Percentiles rank a stretch among this genome's conserved stretches.
Conservation (phyloP, 2,113 vertebrate genomes). For the Acanthisitta chloris region DNA sequence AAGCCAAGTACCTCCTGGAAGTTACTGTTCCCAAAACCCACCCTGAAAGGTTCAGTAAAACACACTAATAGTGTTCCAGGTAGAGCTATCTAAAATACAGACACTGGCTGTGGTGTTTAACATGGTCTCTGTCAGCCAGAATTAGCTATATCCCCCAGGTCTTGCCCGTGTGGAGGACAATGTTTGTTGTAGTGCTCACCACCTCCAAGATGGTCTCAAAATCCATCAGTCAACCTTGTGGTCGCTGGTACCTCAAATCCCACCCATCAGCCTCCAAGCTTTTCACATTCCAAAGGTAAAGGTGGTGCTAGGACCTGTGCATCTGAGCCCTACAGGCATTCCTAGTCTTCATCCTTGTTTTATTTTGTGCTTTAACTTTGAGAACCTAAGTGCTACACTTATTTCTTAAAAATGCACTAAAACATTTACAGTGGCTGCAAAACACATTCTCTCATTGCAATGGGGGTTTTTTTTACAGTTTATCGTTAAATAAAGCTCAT, state of each 20-base stretch:
- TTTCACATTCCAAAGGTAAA: background rate
- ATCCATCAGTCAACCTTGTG: background rate
- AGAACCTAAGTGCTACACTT: background rate
- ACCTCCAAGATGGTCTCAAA: background rate
- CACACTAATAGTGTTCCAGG: background rate
- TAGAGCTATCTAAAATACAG: background rate
- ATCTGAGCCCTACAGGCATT: background rate
- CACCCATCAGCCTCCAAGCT: background rate
- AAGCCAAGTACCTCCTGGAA: background rate
- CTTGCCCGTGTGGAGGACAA: background rate
- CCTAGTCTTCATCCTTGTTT: background rate
- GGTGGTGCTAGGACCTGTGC: background rate
- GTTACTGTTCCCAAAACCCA: background rate
- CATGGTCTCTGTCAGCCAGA: background rate
- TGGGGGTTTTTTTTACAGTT: background rate
- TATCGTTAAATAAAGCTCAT: slow-evolving; percentile 53
- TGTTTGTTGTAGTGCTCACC: background rate
- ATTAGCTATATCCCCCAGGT: background rate
- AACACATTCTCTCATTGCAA: background rate
- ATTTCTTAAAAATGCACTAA: slow-evolving; percentile 35
- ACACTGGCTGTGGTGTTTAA: background rate
- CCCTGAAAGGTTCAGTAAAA: background rate
- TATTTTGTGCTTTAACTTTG: background rate
- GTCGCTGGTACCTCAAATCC: background rate
- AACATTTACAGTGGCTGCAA: slow-evolving; percentile 42